A percentile compares a stretch with the other conserved stretches of the same genome.
These are phyloP conservation scores for Actinemys pallida DNA, from an alignment of 2,113 vertebrate genomes.

Conservation along the genomic window DNA sequence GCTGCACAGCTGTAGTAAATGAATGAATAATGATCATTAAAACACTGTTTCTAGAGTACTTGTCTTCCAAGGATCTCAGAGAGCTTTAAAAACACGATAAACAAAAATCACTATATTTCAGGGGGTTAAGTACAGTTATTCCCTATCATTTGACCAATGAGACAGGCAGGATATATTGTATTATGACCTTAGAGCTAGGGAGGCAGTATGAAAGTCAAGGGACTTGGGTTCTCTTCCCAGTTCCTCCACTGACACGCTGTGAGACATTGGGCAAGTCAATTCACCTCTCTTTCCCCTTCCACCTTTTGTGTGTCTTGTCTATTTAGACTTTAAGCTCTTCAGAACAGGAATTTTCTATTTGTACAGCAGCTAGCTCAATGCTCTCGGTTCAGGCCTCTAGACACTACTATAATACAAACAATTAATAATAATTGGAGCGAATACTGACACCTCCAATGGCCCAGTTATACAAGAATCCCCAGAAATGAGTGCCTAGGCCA, in stretches of 20 bases:
- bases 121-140: neutral
- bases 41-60: too few species aligned
- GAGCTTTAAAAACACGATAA: neutral
- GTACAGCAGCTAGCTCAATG: neutral
- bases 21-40: neutral
- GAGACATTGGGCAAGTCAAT: neutral
- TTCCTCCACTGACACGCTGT: neutral
- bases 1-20: too few species aligned
- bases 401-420: neutral
- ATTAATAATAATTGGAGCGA: neutral
- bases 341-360: neutral
- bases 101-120: neutral
- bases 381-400: neutral
- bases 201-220: neutral
- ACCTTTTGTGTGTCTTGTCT: neutral
- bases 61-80: neutral
- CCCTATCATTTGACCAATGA: neutral
- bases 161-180: neutral
- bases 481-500: neutral
- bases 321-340: neutral
- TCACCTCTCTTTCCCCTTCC: neutral
- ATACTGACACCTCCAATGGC: neutral
- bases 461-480: neutral
- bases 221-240: neutral
- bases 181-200: accelerated